Evolutionary conservation across 53 echinoderm and acorn worm species (phyloP).

Genomic region (Mesocentrotus franciscanus): DNA sequence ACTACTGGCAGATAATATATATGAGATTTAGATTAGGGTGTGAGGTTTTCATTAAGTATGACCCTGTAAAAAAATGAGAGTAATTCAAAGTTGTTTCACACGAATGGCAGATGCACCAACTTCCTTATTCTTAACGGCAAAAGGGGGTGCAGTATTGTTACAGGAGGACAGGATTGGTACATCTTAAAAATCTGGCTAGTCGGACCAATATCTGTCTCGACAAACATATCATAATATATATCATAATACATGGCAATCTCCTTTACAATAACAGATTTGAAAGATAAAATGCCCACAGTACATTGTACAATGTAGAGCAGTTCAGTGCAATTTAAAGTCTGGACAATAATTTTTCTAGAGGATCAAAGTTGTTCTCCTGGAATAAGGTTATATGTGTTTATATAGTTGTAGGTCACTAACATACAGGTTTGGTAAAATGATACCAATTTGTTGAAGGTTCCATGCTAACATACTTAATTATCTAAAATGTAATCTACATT

Average conservation of each 20-base stretch:
- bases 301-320: background rate
- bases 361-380: background rate
- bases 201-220: background rate
- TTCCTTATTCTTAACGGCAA: no score
- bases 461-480: background rate
- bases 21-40: background rate
- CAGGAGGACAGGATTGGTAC: background rate
- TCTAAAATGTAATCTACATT: background rate
- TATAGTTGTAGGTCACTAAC: background rate
- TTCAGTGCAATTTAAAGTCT: background rate
- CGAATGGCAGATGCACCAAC: background rate
- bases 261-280: background rate
- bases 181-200: background rate
- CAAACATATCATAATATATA: background rate
- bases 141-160: no score
- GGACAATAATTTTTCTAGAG: background rate
- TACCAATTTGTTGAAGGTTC: background rate
- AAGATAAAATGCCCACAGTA: background rate
- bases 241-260: background rate
- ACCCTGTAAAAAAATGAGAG: background rate
- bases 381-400: background rate
- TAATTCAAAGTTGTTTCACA: background rate
- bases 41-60: background rate
- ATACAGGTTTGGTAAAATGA: background rate
- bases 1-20: background rate